These are phyloP conservation scores for Leptinotarsa undecemlineata DNA, from an alignment of 1,140 invertebrate species.

Conservation along the genomic window DNA sequence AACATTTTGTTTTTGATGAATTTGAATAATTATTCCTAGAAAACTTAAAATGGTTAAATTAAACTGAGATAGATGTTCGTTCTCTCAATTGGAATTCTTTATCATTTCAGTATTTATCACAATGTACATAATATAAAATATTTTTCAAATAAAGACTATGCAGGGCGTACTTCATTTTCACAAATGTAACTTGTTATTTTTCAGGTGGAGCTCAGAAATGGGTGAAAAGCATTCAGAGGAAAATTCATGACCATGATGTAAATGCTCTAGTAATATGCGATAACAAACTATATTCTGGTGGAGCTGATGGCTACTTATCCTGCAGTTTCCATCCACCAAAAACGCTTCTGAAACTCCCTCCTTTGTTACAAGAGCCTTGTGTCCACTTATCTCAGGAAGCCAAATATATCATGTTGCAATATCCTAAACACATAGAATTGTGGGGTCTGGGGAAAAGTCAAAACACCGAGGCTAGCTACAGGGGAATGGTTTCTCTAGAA, in stretches of 20 bases:
- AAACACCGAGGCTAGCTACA: constrained; percentile 39
- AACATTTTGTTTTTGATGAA: too few relatives aligned
- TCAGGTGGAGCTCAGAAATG: constrained; percentile 65
- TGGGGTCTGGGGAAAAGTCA: constrained; percentile 56
- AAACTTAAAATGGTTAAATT: too few relatives aligned
- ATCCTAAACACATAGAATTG: constrained; percentile 64
- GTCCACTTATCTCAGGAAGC: constrained; percentile 63
- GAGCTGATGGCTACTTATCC: constrained; percentile 76
- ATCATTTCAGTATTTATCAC: too few relatives aligned
- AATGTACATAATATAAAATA: too few relatives aligned
- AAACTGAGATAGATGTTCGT: too few relatives aligned
- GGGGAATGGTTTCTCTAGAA: constrained; percentile 40
- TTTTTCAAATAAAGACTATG: too few relatives aligned
- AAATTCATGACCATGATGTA: constrained; percentile 85
- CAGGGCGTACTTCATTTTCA: too few relatives aligned
- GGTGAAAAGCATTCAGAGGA: constrained; percentile 77
- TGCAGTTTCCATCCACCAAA: constrained; percentile 68
- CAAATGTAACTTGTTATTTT: neutral
- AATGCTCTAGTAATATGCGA: constrained; percentile 67
- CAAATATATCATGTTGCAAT: constrained; percentile 67
- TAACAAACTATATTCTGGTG: constrained; percentile 75
- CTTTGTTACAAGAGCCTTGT: constrained; percentile 66
- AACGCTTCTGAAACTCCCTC: constrained; percentile 71
- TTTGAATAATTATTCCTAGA: too few relatives aligned
- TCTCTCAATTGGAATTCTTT: too few relatives aligned